Conservation (phyloP, 1,140 invertebrate species). For the Ips nitidus region DNA sequence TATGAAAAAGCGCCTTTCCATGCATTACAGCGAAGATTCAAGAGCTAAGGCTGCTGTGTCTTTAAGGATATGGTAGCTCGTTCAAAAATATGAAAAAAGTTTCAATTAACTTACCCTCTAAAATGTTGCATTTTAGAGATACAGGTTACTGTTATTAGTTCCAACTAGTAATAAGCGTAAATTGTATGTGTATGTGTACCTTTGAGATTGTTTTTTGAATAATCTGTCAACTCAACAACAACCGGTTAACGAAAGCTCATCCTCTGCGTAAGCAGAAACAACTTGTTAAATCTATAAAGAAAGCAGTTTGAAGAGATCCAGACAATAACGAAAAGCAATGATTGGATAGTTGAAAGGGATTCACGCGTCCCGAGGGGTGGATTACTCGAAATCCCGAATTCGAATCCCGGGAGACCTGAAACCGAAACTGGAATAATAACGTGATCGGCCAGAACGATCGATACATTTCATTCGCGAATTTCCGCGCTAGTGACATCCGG, state of each 20-base stretch:
- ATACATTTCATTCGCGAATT: slow-evolving; percentile 31
- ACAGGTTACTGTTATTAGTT: no score
- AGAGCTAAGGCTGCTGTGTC: no score
- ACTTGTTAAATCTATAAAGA: slow-evolving; percentile 27
- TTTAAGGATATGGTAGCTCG: no score
- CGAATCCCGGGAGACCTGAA: slow-evolving; percentile 19
- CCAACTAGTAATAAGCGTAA: no score
- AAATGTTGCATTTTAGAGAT: no score
- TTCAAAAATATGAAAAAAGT: no score
- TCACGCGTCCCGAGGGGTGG: slow-evolving; percentile 31
- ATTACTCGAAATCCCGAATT: slow-evolving; percentile 33
- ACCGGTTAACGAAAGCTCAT: background rate
- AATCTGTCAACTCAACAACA: no score
- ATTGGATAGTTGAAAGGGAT: slow-evolving; percentile 34
- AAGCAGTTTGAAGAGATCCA: slow-evolving; percentile 11
- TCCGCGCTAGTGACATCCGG: slow-evolving; percentile 33
- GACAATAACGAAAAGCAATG: slow-evolving; percentile 34
- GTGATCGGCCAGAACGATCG: slow-evolving; percentile 26
- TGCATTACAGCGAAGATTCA: no score
- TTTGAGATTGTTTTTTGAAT: no score
- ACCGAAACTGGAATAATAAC: slow-evolving; percentile 39
- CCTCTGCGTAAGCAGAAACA: background rate
- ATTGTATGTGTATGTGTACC: no score
- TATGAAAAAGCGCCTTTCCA: no score
- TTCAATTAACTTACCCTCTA: no score